A percentile compares a stretch with the other conserved stretches of the same genome.
Conservation (phyloP, 2,113 vertebrate genomes). For the Lycaon pictus region DNA sequence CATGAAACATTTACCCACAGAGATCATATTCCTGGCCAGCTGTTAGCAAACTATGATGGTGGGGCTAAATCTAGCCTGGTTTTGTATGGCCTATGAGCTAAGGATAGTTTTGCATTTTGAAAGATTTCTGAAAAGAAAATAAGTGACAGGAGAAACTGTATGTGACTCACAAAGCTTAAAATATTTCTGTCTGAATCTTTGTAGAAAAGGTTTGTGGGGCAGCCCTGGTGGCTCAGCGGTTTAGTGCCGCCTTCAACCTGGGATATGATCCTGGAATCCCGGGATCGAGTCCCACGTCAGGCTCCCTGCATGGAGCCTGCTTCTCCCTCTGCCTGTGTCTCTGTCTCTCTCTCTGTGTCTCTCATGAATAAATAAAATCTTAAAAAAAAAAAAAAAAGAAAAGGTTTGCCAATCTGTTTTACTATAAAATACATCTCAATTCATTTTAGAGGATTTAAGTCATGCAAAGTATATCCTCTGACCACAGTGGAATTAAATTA, state of each 20-base stretch:
- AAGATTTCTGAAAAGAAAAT: conserved; percentile 30
- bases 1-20: conserved; percentile 5
- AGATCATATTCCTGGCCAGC: not conserved
- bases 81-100: conserved; percentile 11
- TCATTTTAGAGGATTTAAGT: conserved; percentile 53
- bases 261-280: too few species aligned
- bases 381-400: conserved; percentile 44
- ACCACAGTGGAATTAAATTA: conserved; percentile 60
- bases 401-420: conserved; percentile 30
- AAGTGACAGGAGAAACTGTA: not conserved
- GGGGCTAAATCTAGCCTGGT: not conserved
- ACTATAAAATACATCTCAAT: not conserved
- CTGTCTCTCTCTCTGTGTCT: too few species aligned
- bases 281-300: too few species aligned
- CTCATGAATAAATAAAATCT: too few species aligned
- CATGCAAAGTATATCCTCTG: not conserved
- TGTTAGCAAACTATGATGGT: not conserved
- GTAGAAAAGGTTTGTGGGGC: not conserved
- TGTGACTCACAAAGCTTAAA: conserved; percentile 45
- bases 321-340: too few species aligned
- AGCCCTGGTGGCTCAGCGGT: too few species aligned
- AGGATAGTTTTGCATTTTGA: conserved; percentile 29
- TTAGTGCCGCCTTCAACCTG: too few species aligned
- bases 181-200: not conserved
- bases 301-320: too few species aligned